Evolutionary conservation across 2,888 invertebrate species (phyloP).

Genomic region (Bruchidius siliquastri): DNA sequence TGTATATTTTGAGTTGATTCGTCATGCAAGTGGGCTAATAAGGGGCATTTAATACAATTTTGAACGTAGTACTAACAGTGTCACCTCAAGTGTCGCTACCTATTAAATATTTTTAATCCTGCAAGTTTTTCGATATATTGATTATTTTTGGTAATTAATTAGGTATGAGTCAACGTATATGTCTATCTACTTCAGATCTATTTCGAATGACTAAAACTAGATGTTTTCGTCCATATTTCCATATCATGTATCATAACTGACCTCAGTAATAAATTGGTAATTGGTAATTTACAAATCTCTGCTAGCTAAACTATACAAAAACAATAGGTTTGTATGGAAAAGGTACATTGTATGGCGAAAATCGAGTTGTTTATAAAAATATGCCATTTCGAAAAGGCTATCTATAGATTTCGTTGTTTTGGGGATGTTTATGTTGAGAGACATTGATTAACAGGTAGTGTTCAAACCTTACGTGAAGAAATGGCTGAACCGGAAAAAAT

Average conservation of each 20-base stretch:
- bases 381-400: background rate
- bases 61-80: slow-evolving; percentile 37
- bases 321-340: background rate
- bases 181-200: slow-evolving; percentile 39
- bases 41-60: background rate
- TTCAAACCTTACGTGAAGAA: too few species aligned
- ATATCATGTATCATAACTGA: slow-evolving; percentile 25
- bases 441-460: too few species aligned
- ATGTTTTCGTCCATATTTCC: slow-evolving; percentile 5
- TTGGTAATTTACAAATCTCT: slow-evolving; percentile 23
- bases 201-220: slow-evolving; percentile 39
- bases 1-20: too few species aligned
- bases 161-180: slow-evolving; percentile 34
- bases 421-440: background rate
- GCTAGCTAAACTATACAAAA: slow-evolving; percentile 26
- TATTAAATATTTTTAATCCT: slow-evolving; percentile 35
- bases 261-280: slow-evolving; percentile 24
- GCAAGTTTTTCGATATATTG: slow-evolving; percentile 39
- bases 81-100: slow-evolving; percentile 37
- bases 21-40: too few species aligned
- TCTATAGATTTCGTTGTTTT: slow-evolving; percentile 4
- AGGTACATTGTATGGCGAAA: slow-evolving; percentile 9
- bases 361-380: background rate
- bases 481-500: too few species aligned
- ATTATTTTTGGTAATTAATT: slow-evolving; percentile 27